Base-by-base conservation (phyloP, 2,888 invertebrate species). In the Fragum sueziense region DNA sequence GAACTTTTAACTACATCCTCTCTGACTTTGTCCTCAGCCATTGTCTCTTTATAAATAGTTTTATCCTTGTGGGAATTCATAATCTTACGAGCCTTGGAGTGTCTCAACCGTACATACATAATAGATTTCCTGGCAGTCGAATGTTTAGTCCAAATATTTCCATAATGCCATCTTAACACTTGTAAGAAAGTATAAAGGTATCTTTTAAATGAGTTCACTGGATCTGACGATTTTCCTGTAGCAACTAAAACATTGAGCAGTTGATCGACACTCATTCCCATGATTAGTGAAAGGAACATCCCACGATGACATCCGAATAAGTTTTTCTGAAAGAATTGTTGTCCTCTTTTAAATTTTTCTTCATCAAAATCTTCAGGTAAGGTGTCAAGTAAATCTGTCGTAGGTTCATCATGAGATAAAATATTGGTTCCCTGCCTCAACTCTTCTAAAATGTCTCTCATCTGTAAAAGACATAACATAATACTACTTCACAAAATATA, bases 171-270 rank as follows among this genome's bases (percentile, higher is more conserved):
- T 3, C 95, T 93, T 22, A 95, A 93, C 76, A 96, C 95, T 90
- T 97, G 97, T 3, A 96, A 94, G 57, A 97, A 94, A 0, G 98
- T 98, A 7, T 96, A 95, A 11, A 97, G 93, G 91, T 98, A 98
- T 87, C 98, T 94, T 80, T 94, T 95, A 92, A 97, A 97, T 0
- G 97, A 96, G 0, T 95, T 95, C 67, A 94, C 93, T 0, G 95
- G 93, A 1, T 95, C 95, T 70, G 95, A 94, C 33, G 97, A 97
- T 89, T 95, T 95, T 33, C 95, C 95, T 0, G 97, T 96, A 86
- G 95, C 95, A 2, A 95, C 93, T 9, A 97, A 94, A 34, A 97
- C 95, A 0, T 94, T 94, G 6, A 96, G 93, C 79, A 97, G 96
- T 3, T 96, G 95, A 0, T 96, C 96, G 70, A 97, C 94, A 0